A percentile compares a stretch with the other conserved stretches of the same genome.
Evolutionary conservation across 1,140 invertebrate genomes (phyloP).

Genomic region (Hyphantria cunea): DNA sequence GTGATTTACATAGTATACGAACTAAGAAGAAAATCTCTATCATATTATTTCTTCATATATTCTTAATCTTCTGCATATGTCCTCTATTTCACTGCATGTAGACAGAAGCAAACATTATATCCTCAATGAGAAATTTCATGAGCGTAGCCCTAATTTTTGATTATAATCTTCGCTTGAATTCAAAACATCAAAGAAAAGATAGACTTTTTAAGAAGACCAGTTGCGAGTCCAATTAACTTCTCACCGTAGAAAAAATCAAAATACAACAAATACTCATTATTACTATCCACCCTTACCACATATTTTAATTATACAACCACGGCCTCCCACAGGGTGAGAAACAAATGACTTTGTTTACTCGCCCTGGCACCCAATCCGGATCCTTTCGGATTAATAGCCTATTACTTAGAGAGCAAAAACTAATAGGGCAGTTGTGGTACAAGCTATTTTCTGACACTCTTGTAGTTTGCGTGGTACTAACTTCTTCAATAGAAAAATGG

Average conservation of each 20-base stretch:
- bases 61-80: no score
- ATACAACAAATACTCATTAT: background rate
- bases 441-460: background rate
- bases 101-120: no score
- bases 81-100: no score
- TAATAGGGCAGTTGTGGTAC: background rate
- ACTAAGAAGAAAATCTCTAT: no score
- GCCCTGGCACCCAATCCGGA: slow-evolving; percentile 5
- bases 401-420: slow-evolving; percentile 3
- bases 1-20: no score
- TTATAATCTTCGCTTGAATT: no score
- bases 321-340: slow-evolving; percentile 6
- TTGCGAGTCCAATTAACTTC: background rate
- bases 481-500: no score
- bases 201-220: background rate
- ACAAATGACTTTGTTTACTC: slow-evolving; percentile 28
- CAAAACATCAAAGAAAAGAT: no score
- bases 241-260: slow-evolving; percentile 2
- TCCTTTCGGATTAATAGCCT: slow-evolving; percentile 17
- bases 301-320: slow-evolving; percentile 17
- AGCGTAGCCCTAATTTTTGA: no score
- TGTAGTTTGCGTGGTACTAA: no score
- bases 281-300: background rate
- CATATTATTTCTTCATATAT: no score
- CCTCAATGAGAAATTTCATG: no score